These are phyloP conservation scores for Gobionotothen gibberifrons DNA, from an alignment of 2,797 vertebrate species.

Conservation along the genomic window DNA sequence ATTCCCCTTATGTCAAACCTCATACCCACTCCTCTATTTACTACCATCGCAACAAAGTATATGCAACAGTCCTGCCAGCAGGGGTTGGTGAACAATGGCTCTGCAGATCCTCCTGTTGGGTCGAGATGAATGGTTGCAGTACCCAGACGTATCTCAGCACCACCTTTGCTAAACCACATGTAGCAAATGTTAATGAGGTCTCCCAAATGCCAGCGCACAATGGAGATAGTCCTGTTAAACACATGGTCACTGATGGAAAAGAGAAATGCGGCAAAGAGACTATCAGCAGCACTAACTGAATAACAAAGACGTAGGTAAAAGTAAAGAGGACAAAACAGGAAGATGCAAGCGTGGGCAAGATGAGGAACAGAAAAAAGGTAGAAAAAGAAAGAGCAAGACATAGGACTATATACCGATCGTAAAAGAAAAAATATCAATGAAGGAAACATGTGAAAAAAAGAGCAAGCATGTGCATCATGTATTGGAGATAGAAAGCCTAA, in stretches of 20 bases:
- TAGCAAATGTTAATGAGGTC: slow-evolving; percentile 79
- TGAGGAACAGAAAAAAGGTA: background rate
- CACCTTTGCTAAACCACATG: slow-evolving; percentile 75
- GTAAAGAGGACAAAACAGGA: background rate
- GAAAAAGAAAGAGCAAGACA: slow-evolving; percentile 4
- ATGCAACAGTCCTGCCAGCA: slow-evolving; percentile 39
- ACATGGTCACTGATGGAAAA: slow-evolving; percentile 68
- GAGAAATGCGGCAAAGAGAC: slow-evolving; percentile 3
- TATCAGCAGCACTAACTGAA: slow-evolving; percentile 29
- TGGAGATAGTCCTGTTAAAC: slow-evolving; percentile 70
- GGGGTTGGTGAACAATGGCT: slow-evolving; percentile 30
- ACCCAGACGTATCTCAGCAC: slow-evolving; percentile 47
- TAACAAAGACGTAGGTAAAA: background rate
- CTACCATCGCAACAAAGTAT: slow-evolving; percentile 2
- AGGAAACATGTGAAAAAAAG: slow-evolving; percentile 11
- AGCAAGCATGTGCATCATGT: slow-evolving; percentile 45
- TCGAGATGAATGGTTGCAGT: slow-evolving; percentile 62
- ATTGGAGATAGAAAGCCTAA: slow-evolving; percentile 51
- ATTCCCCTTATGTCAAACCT: background rate
- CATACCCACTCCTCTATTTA: background rate
- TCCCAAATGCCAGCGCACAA: slow-evolving; percentile 73
- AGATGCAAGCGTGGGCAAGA: background rate
- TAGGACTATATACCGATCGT: background rate
- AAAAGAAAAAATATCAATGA: slow-evolving; percentile 5
- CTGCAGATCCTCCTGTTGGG: slow-evolving; percentile 31